These are phyloP conservation scores for Cephonodes hylas DNA, from an alignment of 2,888 invertebrate species.

Conservation along the genomic window DNA sequence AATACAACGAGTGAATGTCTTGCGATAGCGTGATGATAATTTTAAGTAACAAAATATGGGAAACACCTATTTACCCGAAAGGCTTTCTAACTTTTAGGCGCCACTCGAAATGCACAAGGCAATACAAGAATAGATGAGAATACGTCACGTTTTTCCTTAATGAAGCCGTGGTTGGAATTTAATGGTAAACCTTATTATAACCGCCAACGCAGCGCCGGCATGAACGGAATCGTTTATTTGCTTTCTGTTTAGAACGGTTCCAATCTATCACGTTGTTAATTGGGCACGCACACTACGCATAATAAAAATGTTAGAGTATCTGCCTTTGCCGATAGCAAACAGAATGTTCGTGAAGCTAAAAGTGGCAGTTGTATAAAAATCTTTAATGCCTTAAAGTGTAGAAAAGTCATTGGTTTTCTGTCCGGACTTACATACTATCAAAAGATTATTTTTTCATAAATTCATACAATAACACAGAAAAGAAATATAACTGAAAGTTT, in stretches of 20 bases:
- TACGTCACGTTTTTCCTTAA: background rate
- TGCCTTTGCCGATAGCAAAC: background rate
- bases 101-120: background rate
- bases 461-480: no score
- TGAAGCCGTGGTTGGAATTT: background rate
- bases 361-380: no score
- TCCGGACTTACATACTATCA: no score
- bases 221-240: background rate
- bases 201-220: background rate
- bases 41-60: no score
- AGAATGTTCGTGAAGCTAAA: no score
- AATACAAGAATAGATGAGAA: background rate
- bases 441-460: no score
- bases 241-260: background rate
- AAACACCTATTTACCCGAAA: no score
- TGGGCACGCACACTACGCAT: background rate
- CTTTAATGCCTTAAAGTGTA: no score
- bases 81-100: background rate
- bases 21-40: no score
- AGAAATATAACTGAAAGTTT: no score
- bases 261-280: background rate
- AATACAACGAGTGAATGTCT: no score
- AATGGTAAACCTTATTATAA: slow-evolving; percentile 1
- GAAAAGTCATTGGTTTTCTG: no score
- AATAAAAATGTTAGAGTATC: background rate